phyloP scores from a whole-genome alignment of 2,888 invertebrate species.

The Eupithecia abbreviata region DNA sequence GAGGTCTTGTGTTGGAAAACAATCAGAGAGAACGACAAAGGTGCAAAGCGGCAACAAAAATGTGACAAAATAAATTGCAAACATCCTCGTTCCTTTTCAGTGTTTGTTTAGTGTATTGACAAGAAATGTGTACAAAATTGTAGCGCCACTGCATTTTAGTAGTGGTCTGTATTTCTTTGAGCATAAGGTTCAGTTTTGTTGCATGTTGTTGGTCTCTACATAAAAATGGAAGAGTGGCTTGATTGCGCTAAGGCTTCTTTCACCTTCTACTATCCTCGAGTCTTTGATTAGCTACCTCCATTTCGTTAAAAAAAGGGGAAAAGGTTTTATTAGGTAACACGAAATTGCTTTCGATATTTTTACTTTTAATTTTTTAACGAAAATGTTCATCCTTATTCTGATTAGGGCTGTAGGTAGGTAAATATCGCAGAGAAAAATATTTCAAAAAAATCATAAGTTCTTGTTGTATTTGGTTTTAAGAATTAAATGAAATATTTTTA shows the following conservation, averaged over 20 bases:
- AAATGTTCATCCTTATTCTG: conserved; percentile 31
- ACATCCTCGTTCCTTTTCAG: conserved; percentile 63
- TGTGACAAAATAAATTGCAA: conserved; percentile 59
- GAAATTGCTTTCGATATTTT: conserved; percentile 39
- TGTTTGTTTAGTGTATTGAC: conserved; percentile 75
- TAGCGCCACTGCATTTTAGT: conserved; percentile 44
- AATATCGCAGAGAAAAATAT: neutral
- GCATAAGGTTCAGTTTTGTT: conserved; percentile 32
- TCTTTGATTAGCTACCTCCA: conserved; percentile 70
- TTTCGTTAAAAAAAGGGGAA: conserved; percentile 42
- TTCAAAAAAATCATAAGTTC: neutral
- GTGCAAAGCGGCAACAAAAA: conserved; percentile 54
- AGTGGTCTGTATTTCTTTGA: conserved; percentile 18
- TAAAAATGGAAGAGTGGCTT: conserved; percentile 56
- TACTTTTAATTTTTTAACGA: conserved; percentile 37
- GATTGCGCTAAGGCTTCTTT: conserved; percentile 72
- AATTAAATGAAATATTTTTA: neutral
- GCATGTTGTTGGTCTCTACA: conserved; percentile 27
- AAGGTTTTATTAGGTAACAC: conserved; percentile 36
- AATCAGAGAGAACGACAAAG: conserved; percentile 45
- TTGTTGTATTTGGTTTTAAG: neutral
- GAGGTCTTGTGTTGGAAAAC: conserved; percentile 17
- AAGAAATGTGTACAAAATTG: conserved; percentile 68
- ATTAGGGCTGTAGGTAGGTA: neutral
- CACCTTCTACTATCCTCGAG: conserved; percentile 63